phyloP scores from a whole-genome alignment of 2,888 invertebrate genomes.

The Agriopis marginaria region DNA sequence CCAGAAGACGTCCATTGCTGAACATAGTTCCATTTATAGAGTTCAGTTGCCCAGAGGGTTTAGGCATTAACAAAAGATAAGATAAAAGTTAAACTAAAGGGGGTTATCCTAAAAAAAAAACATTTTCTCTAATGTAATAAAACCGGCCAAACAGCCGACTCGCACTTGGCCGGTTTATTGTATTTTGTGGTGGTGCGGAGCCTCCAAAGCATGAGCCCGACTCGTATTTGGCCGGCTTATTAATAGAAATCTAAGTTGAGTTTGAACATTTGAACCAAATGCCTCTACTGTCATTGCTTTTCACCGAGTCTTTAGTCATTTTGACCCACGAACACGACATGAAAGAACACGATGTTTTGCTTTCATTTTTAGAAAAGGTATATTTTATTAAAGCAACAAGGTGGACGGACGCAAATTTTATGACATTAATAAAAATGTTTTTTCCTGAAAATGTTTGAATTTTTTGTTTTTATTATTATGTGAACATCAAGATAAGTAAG shows the following conservation, averaged over 20 bases:
- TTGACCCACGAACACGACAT: constrained; percentile 56
- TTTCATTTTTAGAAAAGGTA: constrained; percentile 42
- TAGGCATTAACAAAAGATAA: too few species aligned
- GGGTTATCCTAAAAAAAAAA: too few species aligned
- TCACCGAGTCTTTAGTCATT: constrained; percentile 56
- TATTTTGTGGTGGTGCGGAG: too few species aligned
- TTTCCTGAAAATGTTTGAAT: neutral
- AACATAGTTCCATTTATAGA: too few species aligned
- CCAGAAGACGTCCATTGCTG: too few species aligned
- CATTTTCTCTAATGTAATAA: too few species aligned
- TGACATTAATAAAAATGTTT: constrained; percentile 11
- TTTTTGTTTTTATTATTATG: neutral
- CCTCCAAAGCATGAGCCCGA: too few species aligned
- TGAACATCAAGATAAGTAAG: neutral
- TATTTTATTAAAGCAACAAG: constrained; percentile 35
- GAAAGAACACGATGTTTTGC: constrained; percentile 50
- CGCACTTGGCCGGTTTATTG: too few species aligned
- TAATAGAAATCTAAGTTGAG: neutral
- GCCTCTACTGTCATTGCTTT: constrained; percentile 5
- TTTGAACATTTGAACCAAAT: neutral
- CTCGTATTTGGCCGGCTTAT: neutral
- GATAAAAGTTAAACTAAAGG: too few species aligned
- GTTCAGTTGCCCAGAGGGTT: too few species aligned
- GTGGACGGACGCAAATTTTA: constrained; percentile 17
- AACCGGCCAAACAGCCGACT: too few species aligned